Conservation (phyloP, 2,113 vertebrate species). For the Typhlomys cinereus region DNA sequence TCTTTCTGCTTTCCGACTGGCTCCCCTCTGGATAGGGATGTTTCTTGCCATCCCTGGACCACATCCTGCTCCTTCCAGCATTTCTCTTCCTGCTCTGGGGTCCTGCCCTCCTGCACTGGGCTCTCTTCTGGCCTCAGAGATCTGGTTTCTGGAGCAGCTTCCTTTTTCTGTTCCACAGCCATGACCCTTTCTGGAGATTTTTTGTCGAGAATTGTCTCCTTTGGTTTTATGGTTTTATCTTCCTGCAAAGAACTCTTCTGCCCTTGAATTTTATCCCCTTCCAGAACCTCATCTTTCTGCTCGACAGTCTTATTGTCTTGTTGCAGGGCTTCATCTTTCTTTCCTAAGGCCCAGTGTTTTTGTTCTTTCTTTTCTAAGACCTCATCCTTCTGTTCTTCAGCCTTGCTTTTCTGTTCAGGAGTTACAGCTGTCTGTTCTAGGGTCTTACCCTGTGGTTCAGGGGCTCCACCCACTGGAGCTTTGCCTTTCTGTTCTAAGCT, state of each 20-base stretch:
- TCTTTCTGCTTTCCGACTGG: slow-evolving; percentile 50
- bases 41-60: slow-evolving; percentile 45
- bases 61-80: slow-evolving; percentile 27
- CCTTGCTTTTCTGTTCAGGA: not conserved
- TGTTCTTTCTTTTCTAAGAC: slow-evolving; percentile 58
- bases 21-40: slow-evolving; percentile 30
- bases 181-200: slow-evolving; percentile 76
- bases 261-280: slow-evolving; percentile 10
- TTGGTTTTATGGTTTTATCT: slow-evolving; percentile 11
- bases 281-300: slow-evolving; percentile 30
- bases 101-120: not conserved
- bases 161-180: slow-evolving; percentile 39
- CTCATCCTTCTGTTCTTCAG: slow-evolving; percentile 20
- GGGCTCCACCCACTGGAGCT: not conserved
- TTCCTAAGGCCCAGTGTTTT: slow-evolving; percentile 49
- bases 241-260: slow-evolving; percentile 38
- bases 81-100: slow-evolving; percentile 37
- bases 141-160: slow-evolving; percentile 22
- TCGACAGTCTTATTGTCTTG: slow-evolving; percentile 2
- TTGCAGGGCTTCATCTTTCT: slow-evolving; percentile 34
- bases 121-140: slow-evolving; percentile 7
- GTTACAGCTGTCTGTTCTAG: slow-evolving; percentile 9
- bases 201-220: slow-evolving; percentile 64
- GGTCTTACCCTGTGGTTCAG: slow-evolving; percentile 54
- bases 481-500: slow-evolving; percentile 16